Percentiles rank a stretch among this genome's conserved stretches.
phyloP scores from a whole-genome alignment of 1,140 invertebrate genomes.

The Oedothorax gibbosus region DNA sequence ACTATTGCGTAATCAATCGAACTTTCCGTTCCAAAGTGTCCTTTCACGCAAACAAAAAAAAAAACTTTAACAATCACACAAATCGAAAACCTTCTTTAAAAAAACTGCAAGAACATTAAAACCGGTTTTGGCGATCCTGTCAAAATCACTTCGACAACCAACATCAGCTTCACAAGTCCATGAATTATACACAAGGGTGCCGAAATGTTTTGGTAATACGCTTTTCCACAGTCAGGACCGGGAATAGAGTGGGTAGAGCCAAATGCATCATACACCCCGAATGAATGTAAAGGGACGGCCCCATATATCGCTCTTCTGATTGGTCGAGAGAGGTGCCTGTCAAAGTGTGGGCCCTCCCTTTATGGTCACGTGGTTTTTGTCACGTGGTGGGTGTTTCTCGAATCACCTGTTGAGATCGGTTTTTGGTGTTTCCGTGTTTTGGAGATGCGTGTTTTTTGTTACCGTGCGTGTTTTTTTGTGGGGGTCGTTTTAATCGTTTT shows the following conservation, averaged over 20 bases:
- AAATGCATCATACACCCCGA: conserved; percentile 49
- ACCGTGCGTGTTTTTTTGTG: not conserved
- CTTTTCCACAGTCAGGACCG: conserved; percentile 6
- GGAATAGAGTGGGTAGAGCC: conserved; percentile 53
- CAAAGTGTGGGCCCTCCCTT: conserved; percentile 15
- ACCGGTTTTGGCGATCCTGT: not conserved
- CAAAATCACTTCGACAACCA: conserved; percentile 18
- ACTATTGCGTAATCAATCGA: too few relatives aligned
- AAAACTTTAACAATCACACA: too few relatives aligned
- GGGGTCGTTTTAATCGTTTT: not conserved
- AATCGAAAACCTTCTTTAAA: too few relatives aligned
- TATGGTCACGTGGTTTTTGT: conserved; percentile 28
- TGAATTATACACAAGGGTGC: conserved; percentile 53
- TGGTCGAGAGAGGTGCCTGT: conserved; percentile 22
- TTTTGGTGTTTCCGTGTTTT: conserved; percentile 42
- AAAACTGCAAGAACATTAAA: too few relatives aligned
- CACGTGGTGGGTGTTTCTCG: conserved; percentile 50
- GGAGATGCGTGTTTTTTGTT: conserved; percentile 12
- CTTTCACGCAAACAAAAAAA: too few relatives aligned
- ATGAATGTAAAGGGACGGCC: conserved; percentile 47
- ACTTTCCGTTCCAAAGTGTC: too few relatives aligned
- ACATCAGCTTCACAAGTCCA: conserved; percentile 16
- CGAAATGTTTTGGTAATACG: conserved; percentile 55
- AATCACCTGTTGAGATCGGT: conserved; percentile 57
- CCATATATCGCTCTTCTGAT: not conserved